These are phyloP conservation scores for Aleadryas rufinucha DNA, from an alignment of 2,113 vertebrate species.

Conservation along the genomic window DNA sequence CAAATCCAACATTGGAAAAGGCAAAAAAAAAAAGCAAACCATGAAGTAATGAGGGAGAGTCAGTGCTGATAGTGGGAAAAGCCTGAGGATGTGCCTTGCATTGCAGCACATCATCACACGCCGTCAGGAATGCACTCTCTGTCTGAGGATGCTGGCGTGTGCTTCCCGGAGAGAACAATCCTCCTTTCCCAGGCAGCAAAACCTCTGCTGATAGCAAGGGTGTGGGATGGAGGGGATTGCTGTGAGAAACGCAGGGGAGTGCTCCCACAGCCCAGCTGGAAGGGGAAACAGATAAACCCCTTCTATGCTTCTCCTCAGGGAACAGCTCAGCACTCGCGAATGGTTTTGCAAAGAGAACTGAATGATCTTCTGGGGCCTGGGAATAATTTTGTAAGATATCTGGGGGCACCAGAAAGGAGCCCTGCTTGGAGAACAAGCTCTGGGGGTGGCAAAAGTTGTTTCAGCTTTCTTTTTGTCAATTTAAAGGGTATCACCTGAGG, in stretches of 20 bases:
- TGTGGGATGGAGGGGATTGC: neutral
- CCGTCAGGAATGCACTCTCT: rapidly evolving
- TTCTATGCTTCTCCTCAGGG: neutral
- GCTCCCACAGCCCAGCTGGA: neutral
- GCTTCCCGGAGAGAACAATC: neutral
- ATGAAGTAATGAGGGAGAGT: neutral
- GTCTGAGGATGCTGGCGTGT: rapidly evolving
- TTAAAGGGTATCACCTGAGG: neutral
- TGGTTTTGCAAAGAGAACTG: neutral
- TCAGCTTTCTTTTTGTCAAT: neutral
- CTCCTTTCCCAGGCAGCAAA: neutral
- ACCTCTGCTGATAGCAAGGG: neutral
- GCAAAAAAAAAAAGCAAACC: too few species aligned
- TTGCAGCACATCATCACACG: rapidly evolving
- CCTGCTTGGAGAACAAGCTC: neutral
- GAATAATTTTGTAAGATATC: neutral
- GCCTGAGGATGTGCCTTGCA: neutral
- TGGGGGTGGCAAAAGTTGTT: neutral
- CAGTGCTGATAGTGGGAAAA: neutral
- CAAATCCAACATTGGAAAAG: neutral
- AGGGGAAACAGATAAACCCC: neutral
- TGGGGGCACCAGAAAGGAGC: neutral
- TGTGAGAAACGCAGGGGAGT: neutral
- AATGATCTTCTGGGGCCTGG: rapidly evolving
- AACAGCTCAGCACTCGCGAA: neutral